These are phyloP conservation scores for Acanthopagrus latus DNA, from an alignment of 2,797 vertebrate species.

Conservation along the genomic window DNA sequence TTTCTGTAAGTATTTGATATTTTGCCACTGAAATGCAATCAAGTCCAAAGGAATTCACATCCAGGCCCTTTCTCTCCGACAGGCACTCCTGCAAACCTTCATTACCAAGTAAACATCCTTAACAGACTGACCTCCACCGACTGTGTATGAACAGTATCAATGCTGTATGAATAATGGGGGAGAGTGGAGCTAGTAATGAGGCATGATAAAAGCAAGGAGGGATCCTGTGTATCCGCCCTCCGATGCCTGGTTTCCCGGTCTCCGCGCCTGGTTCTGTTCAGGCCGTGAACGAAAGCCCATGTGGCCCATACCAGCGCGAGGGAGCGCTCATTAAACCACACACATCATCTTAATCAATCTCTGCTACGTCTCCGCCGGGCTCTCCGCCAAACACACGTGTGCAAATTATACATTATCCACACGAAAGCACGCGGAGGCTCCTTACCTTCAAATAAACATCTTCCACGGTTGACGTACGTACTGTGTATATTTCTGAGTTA, in stretches of 20 bases:
- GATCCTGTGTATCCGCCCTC: slow-evolving; percentile 37
- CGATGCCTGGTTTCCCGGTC: slow-evolving; percentile 47
- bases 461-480: slow-evolving; percentile 26
- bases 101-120: slow-evolving; percentile 45
- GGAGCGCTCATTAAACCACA: slow-evolving; percentile 57
- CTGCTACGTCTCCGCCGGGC: slow-evolving; percentile 22
- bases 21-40: slow-evolving; percentile 52
- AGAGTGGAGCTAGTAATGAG: slow-evolving; percentile 59
- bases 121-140: slow-evolving; percentile 33
- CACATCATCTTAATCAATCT: slow-evolving; percentile 63
- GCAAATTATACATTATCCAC: slow-evolving; percentile 44
- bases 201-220: slow-evolving; percentile 60
- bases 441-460: slow-evolving; percentile 64
- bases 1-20: too few species aligned
- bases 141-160: slow-evolving; percentile 17
- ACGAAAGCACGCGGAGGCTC: slow-evolving; percentile 20
- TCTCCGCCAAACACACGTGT: slow-evolving; percentile 25
- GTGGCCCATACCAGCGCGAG: slow-evolving; percentile 40
- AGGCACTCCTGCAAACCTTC: slow-evolving; percentile 31
- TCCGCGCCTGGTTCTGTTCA: slow-evolving; percentile 55
- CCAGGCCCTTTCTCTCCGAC: slow-evolving; percentile 16
- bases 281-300: slow-evolving; percentile 33
- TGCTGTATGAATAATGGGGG: slow-evolving; percentile 44
- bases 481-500: slow-evolving; percentile 45
- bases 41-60: slow-evolving; percentile 49